Evolutionary conservation across 2,888 invertebrate genomes (phyloP), one percentile per base, ranked within the genome.

Genomic region (Euplagia quadripunctaria): DNA sequence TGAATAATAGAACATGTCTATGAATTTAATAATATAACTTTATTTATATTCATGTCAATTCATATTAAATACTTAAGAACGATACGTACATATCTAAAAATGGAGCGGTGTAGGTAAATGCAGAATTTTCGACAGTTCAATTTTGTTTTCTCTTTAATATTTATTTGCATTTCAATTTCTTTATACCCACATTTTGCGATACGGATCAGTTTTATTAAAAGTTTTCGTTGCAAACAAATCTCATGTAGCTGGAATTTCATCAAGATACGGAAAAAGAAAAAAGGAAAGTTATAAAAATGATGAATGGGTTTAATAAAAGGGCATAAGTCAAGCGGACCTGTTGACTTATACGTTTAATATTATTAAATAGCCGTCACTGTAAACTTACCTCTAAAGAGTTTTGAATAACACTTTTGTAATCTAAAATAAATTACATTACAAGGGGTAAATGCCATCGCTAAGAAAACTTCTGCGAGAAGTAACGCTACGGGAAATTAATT

Each of bases 221-320:
- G 12, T 14, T 20, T 14, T 20, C 3, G 9, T 52, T 42, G 58
- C 20, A 31, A 11, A 46, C 43, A 58, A 61, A 69, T 69, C 46
- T 69, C 46, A 14, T 31, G 20, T 61, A 61, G 20, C 16, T 55
- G 61, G 46, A 69, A 69, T 61, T 69, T 41, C 58, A 70, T 49
- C 58, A 46, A 73, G 31, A 69, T 20, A 43, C 69, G 46, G 61
- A 42, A 52, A 43, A 49, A 67, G 49, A 67, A 67, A 55, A 63
- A 55, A 61, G 63, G 31, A 51, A 72, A 46, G n/a, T 31, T 51
- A 41, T 73, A 58, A 68, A 68, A 49, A 52, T 64, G 72, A 73
- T 46, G 68, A 64, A 73, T 49, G 31, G 43, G n/a, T 70, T 70
- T 70, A 70, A 70, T 70, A 52, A 42, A 64, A 65, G 64, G 20